A percentile compares a stretch with the other conserved stretches of the same genome.
These are phyloP conservation scores for Limnephilus auricula DNA, from an alignment of 2,888 invertebrate species.

Conservation along the genomic window DNA sequence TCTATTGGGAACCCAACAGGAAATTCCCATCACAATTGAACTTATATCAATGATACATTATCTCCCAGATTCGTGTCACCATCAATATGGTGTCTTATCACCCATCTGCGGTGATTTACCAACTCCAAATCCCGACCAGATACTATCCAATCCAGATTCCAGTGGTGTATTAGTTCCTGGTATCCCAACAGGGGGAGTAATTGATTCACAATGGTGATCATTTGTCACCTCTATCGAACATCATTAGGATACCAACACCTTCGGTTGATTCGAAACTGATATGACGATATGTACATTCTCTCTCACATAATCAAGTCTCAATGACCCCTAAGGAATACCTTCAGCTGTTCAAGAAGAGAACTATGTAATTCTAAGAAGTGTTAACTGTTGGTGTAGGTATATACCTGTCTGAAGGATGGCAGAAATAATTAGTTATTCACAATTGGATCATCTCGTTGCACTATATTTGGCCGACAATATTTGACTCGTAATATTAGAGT, in stretches of 20 bases:
- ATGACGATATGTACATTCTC: conserved; percentile 3
- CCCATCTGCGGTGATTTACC: conserved; percentile 45
- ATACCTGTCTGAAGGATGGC: not conserved
- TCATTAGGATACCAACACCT: conserved; percentile 56
- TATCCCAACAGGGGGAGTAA: conserved; percentile 48
- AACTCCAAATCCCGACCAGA: not conserved
- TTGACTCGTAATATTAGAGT: not conserved
- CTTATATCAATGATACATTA: conserved; percentile 46
- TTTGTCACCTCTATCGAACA: conserved; percentile 59
- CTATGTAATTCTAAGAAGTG: not conserved
- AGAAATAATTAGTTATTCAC: not conserved
- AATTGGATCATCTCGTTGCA: not conserved
- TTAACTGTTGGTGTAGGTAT: not conserved
- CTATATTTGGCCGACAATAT: not conserved
- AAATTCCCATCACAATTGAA: conserved; percentile 31
- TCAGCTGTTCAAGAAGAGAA: not conserved
- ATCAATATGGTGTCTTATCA: conserved; percentile 48
- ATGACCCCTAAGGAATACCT: not conserved
- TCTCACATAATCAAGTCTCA: conserved; percentile 20
- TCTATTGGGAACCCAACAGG: conserved; percentile 30
- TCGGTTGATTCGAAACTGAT: conserved; percentile 29
- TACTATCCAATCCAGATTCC: not conserved
- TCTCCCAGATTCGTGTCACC: conserved; percentile 42
- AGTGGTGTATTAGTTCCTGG: not conserved
- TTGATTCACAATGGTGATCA: conserved; percentile 58